phyloP scores from a whole-genome alignment of 1,140 invertebrate genomes.

The Melanaphis sacchari region DNA sequence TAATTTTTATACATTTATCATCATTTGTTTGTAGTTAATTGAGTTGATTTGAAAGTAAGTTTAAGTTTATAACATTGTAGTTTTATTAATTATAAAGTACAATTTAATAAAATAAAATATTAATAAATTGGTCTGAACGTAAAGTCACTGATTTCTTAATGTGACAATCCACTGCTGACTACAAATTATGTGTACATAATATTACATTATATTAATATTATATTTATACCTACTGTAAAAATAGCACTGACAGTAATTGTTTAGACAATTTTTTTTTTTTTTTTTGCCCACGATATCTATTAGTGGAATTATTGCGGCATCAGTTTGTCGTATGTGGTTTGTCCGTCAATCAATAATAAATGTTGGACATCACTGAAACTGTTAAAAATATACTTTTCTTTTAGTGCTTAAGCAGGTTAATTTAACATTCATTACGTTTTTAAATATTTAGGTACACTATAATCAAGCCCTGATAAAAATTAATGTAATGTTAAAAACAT shows the following conservation, averaged over 20 bases:
- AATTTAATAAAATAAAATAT: too few relatives aligned
- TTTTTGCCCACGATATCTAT: not conserved
- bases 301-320: not conserved
- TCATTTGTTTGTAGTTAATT: not conserved
- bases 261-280: not conserved
- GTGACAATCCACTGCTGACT: too few relatives aligned
- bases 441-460: not conserved
- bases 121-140: too few relatives aligned
- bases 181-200: too few relatives aligned
- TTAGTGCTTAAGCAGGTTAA: too few relatives aligned
- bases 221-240: not conserved
- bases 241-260: not conserved
- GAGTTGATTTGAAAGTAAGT: not conserved
- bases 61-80: too few relatives aligned
- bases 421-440: not conserved
- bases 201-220: too few relatives aligned
- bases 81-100: too few relatives aligned
- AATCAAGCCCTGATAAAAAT: not conserved
- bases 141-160: too few relatives aligned
- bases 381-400: not conserved
- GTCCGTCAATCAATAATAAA: not conserved
- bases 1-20: not conserved
- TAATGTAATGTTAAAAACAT: not conserved
- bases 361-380: not conserved
- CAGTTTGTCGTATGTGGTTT: not conserved